Conservation (phyloP, 2,113 vertebrate genomes). For the Hippopotamus amphibius region DNA sequence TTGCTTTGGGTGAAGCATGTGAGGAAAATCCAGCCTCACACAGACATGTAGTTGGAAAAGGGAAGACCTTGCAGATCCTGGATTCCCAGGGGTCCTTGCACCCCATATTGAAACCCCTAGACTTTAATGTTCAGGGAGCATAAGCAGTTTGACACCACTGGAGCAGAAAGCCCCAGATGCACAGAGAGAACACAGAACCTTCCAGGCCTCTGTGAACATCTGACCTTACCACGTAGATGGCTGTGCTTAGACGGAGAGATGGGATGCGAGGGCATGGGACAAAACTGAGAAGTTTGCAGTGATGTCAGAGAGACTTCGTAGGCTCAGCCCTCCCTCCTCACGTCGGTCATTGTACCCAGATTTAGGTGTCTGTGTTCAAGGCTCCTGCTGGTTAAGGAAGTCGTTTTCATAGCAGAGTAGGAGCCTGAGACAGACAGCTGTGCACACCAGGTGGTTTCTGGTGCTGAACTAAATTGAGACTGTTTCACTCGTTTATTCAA, state of each 20-base stretch:
- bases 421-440: neutral
- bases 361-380: neutral
- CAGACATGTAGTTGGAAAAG: neutral
- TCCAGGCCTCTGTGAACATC: neutral
- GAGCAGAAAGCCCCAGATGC: neutral
- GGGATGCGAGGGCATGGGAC: neutral
- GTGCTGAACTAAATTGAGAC: slow-evolving; percentile 35
- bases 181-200: neutral
- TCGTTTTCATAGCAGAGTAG: neutral
- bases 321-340: neutral
- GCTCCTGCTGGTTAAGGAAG: neutral
- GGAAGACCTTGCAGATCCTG: neutral
- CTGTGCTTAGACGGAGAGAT: neutral
- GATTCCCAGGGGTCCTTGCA: neutral
- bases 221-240: accelerated
- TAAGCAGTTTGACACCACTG: neutral
- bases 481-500: neutral
- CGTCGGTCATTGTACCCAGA: neutral
- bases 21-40: neutral
- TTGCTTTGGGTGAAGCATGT: neutral
- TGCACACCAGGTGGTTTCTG: slow-evolving; percentile 20
- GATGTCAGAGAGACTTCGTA: neutral
- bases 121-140: neutral
- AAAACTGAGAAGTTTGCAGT: neutral
- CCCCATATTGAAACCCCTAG: neutral